phyloP scores from a whole-genome alignment of 2,888 invertebrate genomes.

The Sussaba pulchella region DNA sequence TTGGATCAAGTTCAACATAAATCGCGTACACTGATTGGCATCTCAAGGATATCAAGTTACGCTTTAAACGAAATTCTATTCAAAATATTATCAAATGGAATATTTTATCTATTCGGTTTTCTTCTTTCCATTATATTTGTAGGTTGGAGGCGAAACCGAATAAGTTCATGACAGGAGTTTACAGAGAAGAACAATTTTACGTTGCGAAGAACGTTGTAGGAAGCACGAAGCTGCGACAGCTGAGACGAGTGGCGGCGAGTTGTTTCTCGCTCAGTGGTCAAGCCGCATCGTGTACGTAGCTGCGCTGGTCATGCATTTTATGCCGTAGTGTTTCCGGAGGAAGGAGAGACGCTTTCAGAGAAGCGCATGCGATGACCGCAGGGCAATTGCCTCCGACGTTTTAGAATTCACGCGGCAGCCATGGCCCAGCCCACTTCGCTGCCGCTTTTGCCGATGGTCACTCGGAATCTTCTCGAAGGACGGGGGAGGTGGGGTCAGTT shows the following conservation, averaged over 20 bases:
- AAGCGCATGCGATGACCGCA: conserved; percentile 42
- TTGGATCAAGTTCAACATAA: conserved; percentile 19
- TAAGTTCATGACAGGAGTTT: too few species aligned
- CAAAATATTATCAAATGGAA: too few species aligned
- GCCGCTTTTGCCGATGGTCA: conserved; percentile 63
- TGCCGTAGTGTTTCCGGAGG: conserved; percentile 45
- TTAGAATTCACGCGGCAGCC: conserved; percentile 81
- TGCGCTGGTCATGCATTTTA: conserved; percentile 48
- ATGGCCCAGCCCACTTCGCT: conserved; percentile 64
- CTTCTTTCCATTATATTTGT: too few species aligned
- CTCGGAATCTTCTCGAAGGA: conserved; percentile 69
- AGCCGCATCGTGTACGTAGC: conserved; percentile 34
- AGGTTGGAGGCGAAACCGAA: too few species aligned
- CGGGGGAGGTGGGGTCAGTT: too few species aligned
- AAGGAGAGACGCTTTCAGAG: conserved; percentile 44
- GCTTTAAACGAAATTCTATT: conserved; percentile 14
- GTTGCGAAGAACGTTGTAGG: too few species aligned
- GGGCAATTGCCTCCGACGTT: conserved; percentile 73
- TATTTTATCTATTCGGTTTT: neutral
- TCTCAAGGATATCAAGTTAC: conserved; percentile 18
- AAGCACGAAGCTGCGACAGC: too few species aligned
- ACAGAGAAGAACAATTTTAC: too few species aligned
- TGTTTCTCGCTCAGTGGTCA: conserved; percentile 16
- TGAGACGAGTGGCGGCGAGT: too few species aligned
- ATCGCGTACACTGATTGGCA: conserved; percentile 1